Evolutionary conservation across 1,140 invertebrate species (phyloP), one percentile per base, ranked within the genome.

Genomic region (Parapsyche elsis): DNA sequence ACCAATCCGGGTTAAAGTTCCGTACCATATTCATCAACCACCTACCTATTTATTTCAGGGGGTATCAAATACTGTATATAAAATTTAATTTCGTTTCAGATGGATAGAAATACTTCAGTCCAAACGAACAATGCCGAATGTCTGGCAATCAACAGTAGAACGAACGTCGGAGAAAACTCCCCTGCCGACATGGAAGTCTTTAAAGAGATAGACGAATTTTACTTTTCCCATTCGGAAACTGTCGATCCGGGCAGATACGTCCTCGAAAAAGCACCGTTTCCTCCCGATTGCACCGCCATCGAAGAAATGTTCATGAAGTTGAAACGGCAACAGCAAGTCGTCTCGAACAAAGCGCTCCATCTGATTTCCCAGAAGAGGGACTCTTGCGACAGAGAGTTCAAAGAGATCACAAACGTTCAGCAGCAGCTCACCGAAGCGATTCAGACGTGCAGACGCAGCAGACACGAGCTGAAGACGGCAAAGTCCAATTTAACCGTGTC

Each of bases 281-380:
- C 86, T 9, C 82, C 85, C 0, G 85, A 87, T 9, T 87, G 86
- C 70, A 87, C 86, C 0, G 85, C 85, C 5, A 87, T 89, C 0
- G 88, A 89, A 45, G 83, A 83, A 0, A 87, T 88, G 86, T 88
- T 89, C 83, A 85, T 86, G 0, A 88, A 88, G 53, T 82, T 89
- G 0, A 89, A 89, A 79, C 59, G 88, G 16, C 88, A 89, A 49
- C 88, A 89, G 74, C 88, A 89, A 86, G 95, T 97, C 30, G 95
- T 99, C 0, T 97, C 96, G 0, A 96, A 95, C 83, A 95, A 97
- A 88, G 94, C 98, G 0, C 91, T 97, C 0, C 95, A 97, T 83
- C 89, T 98, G 16, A 98, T 98, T 84, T 89, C 97, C 9, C 94
- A 98, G 86, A 96, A 98, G 82, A 93, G 97, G 74, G 93, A 92